Percentiles rank a stretch among this genome's conserved stretches.
Conservation (phyloP, 2,888 invertebrate genomes). For the Arrhopalites spinosus region DNA sequence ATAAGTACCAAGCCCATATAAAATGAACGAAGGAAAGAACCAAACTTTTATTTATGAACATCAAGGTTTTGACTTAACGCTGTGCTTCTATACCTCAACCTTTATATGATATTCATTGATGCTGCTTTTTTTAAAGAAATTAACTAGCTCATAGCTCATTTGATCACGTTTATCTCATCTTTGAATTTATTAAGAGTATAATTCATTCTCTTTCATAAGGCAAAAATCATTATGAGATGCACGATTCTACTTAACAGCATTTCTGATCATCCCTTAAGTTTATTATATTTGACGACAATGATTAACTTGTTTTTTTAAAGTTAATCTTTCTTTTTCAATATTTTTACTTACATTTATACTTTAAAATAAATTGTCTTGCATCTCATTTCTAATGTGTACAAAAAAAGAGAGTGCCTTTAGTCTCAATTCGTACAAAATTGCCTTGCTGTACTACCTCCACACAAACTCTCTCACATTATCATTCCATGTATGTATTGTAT, state of each 20-base stretch:
- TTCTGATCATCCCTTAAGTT: conserved; percentile 6
- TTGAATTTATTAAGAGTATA: not conserved
- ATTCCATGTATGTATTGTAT: no score
- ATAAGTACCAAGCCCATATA: no score
- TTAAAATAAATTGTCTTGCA: not conserved
- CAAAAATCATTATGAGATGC: not conserved
- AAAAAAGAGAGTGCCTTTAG: not conserved
- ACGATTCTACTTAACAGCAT: conserved; percentile 12
- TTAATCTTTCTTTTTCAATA: not conserved
- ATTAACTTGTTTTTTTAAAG: conserved; percentile 3
- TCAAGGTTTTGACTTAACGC: no score
- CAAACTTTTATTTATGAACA: no score
- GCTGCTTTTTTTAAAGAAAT: not conserved
- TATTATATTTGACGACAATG: not conserved
- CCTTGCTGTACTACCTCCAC: no score
- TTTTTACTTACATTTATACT: not conserved
- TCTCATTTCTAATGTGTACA: not conserved
- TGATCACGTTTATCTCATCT: conserved; percentile 16
- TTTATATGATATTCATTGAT: not conserved
- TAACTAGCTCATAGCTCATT: conserved; percentile 7
- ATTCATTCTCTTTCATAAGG: not conserved
- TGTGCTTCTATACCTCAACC: no score
- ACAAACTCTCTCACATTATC: no score
- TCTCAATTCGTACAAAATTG: not conserved
- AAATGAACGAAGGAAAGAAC: no score